A percentile compares a stretch with the other conserved stretches of the same genome.
These are phyloP conservation scores for Equus przewalskii DNA, from an alignment of 2,113 vertebrate species.

Conservation along the genomic window DNA sequence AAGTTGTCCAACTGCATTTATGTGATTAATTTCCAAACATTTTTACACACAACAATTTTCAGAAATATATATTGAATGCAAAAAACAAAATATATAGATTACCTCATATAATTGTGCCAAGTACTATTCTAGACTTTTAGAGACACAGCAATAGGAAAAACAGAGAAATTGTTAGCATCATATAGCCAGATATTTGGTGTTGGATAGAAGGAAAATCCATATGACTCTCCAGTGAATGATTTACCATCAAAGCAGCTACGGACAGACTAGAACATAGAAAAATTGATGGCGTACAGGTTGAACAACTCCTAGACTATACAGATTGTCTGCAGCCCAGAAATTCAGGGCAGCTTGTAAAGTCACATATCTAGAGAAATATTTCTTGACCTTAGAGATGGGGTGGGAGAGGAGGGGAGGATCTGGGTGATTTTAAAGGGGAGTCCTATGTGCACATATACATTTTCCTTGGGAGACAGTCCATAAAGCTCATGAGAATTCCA, in stretches of 20 bases:
- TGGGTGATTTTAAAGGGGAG: not conserved
- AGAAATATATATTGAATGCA: not conserved
- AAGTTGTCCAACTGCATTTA: not conserved
- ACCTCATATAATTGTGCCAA: not conserved
- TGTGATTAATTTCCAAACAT: conserved; percentile 17
- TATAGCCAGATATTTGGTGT: not conserved
- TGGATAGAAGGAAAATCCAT: not conserved
- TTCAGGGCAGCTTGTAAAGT: conserved; percentile 24
- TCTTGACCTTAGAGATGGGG: not conserved
- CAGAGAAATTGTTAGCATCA: not conserved
- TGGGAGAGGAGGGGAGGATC: not conserved
- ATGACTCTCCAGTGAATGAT: not conserved
- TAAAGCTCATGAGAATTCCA: not conserved
- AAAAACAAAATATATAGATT: not conserved
- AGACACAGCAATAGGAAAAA: not conserved
- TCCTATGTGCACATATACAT: not conserved
- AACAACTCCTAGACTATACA: not conserved
- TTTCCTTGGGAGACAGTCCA: not conserved
- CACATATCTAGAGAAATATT: conserved; percentile 40
- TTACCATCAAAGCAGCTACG: not conserved
- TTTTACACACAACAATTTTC: conserved; percentile 1
- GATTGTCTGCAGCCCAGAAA: conserved; percentile 38
- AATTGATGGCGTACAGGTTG: not conserved
- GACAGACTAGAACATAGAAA: not conserved
- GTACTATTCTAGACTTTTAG: not conserved